phyloP scores from a whole-genome alignment of 2,888 invertebrate genomes.

The Glyphotaelius pellucidus region DNA sequence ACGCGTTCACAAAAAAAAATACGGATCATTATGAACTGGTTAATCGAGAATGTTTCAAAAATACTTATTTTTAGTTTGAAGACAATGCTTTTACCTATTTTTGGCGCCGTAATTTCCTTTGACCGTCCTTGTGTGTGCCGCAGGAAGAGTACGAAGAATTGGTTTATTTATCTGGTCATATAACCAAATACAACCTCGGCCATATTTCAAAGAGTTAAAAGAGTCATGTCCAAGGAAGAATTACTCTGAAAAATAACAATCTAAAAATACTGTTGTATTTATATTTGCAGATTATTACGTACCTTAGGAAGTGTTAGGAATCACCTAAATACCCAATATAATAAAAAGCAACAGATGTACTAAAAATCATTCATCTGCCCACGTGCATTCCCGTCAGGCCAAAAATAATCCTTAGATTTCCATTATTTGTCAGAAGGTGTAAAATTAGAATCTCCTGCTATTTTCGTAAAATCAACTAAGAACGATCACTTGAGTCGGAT shows the following conservation, averaged over 20 bases:
- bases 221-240: not conserved
- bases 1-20: too few species aligned
- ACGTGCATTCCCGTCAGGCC: not conserved
- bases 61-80: too few species aligned
- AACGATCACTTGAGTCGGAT: not conserved
- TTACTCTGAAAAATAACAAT: not conserved
- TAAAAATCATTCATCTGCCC: not conserved
- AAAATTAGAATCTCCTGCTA: not conserved
- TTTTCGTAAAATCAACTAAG: not conserved
- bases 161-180: not conserved
- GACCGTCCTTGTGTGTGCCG: too few species aligned
- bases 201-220: not conserved
- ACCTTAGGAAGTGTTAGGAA: not conserved
- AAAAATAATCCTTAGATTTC: not conserved
- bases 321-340: not conserved
- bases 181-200: conserved; percentile 1
- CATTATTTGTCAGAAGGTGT: not conserved
- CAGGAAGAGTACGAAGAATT: not conserved
- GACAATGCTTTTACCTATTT: too few species aligned
- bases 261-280: not conserved
- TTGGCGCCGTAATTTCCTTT: too few species aligned
- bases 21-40: too few species aligned
- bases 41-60: too few species aligned
- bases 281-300: not conserved
- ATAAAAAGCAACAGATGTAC: not conserved